These are phyloP conservation scores for Hydractinia echinata DNA, from an alignment of 30 jellyfish, hydroid and myxozoan species.

Conservation along the genomic window DNA sequence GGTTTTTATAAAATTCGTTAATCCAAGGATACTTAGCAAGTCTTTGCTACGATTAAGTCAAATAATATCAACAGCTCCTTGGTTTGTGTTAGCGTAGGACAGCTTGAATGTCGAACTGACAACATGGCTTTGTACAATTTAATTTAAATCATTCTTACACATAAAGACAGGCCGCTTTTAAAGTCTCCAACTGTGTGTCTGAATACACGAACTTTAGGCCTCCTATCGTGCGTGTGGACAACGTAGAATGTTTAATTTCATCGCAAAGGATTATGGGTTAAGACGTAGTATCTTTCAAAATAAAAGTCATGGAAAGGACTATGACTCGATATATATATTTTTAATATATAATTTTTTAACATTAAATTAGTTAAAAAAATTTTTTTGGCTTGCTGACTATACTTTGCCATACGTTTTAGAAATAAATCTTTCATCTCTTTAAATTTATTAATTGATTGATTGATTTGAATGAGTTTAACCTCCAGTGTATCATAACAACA, in stretches of 20 bases:
- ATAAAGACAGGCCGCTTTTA: constrained; percentile 19
- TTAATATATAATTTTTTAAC: neutral
- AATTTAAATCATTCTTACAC: constrained; percentile 14
- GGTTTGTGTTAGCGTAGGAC: neutral
- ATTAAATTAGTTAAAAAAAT: neutral
- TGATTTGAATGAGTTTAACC: too few relatives aligned
- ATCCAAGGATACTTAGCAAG: neutral
- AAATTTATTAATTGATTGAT: too few relatives aligned
- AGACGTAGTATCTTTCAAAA: neutral
- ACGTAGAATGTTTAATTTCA: neutral
- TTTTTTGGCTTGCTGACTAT: neutral
- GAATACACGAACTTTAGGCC: constrained; percentile 18
- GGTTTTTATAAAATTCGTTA: neutral
- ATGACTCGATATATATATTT: neutral
- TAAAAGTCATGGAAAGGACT: neutral
- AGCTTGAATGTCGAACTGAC: constrained; percentile 6
- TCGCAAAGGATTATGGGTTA: neutral
- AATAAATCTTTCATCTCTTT: too few relatives aligned
- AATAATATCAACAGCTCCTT: neutral
- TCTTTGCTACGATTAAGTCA: neutral
- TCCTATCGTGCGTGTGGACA: constrained; percentile 10
- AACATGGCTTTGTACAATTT: neutral
- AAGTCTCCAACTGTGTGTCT: constrained; percentile 12
- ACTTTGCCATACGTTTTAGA: too few relatives aligned
- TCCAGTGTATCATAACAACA: too few relatives aligned